Conservation (phyloP, 2,888 invertebrate genomes). For the Lydus trimaculatus region DNA sequence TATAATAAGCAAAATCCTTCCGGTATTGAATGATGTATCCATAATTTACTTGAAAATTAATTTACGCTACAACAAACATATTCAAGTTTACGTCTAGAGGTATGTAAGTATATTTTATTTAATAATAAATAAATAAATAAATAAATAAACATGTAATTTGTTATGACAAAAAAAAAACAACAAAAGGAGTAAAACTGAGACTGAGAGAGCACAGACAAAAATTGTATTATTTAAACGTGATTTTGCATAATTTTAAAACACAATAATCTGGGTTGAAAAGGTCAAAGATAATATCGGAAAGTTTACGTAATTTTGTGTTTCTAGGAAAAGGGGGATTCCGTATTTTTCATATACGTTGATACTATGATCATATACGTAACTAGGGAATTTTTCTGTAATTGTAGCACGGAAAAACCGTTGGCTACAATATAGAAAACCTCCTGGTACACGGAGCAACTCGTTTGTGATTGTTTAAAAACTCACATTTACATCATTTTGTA, state of each 20-base stretch:
- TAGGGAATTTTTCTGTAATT: no score
- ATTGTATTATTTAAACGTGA: neutral
- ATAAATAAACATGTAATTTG: neutral
- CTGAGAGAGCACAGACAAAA: neutral
- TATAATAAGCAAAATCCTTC: neutral
- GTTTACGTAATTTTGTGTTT: neutral
- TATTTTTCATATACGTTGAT: neutral
- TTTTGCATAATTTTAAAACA: constrained; percentile 1
- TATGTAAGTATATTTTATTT: neutral
- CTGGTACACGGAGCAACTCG: no score
- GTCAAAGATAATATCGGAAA: neutral
- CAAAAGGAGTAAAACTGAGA: no score
- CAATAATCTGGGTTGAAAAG: constrained; percentile 8
- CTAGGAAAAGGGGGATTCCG: neutral
- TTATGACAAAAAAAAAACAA: neutral
- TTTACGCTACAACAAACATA: neutral
- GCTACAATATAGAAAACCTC: no score
- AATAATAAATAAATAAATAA: neutral
- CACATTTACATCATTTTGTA: no score
- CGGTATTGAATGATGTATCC: neutral
- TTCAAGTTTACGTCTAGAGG: neutral
- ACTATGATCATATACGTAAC: neutral
- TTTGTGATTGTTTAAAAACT: no score
- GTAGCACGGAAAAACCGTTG: no score
- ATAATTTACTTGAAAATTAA: neutral